Evolutionary conservation across 1,140 invertebrate species (phyloP), one percentile per base, ranked within the genome.

Genomic region (Hyles vespertilio): DNA sequence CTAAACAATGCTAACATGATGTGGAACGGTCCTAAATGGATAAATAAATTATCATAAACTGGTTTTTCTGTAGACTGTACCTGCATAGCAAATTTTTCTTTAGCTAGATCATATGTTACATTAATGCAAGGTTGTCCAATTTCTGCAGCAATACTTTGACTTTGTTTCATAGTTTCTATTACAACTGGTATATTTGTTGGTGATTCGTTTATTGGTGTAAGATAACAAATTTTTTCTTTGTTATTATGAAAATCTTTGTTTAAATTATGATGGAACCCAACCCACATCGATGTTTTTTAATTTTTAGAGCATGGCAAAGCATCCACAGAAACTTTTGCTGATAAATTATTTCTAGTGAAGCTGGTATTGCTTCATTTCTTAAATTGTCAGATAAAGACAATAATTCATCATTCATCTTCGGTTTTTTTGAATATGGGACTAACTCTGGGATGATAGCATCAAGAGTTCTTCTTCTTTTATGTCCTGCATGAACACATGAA

Each of bases 1-100:
- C 84, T 87, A 62, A 90, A 90, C 63, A 67, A 90, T 12, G 89
- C 68, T 72, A 90, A 70, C 73, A 79, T 74, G 32, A 89, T 77
- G 62, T 90, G 89, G 66, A 90, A 90, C 5, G 72, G 48, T 12
- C 87, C 89, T 10, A 89, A 64, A 61, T 89, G 77, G 46, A 90
- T 87, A 69, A 90, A 90, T 47, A 90, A 43, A 58, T 84, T 81
- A 45, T 84, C 56, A 69, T 79, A 87, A 10, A 5, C 52, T 5
- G 66, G 64, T n/a, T 57, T 61, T 68, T 87, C 77, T 1, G 62
- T 68, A 40, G 59, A 51, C 66, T 84, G 79, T 61, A 86, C 77
- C 69, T 81, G 61, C 34, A 80, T 50, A 49, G 78, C 81, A 10
- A 74, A 49, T 71, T 84, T 86, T 11, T 79, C 78, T 36, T 79